These are phyloP conservation scores for Orthosia gothica DNA, from an alignment of 2,888 invertebrate genomes.

Conservation along the genomic window DNA sequence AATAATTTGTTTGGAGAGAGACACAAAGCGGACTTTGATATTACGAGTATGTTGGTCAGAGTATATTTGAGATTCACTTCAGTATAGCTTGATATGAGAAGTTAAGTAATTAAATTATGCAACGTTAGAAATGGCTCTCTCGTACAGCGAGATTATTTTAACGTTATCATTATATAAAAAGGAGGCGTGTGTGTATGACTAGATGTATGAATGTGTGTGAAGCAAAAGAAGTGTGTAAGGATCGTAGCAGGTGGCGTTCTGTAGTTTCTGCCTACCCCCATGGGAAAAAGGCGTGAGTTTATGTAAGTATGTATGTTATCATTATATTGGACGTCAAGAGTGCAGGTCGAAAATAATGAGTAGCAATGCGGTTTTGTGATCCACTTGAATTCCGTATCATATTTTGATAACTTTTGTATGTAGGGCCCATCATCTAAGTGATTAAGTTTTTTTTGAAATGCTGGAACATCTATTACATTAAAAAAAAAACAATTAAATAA, in stretches of 20 bases:
- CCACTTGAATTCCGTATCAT: too few relatives aligned
- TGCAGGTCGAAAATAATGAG: not conserved
- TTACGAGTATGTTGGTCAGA: conserved; percentile 22
- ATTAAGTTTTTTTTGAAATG: too few relatives aligned
- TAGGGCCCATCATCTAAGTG: too few relatives aligned
- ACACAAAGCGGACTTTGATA: conserved; percentile 38
- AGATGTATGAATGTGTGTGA: too few relatives aligned
- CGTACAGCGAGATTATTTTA: not conserved
- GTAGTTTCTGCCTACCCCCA: too few relatives aligned
- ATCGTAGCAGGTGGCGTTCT: too few relatives aligned
- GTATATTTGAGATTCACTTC: conserved; percentile 27
- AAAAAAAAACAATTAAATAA: conserved; percentile 59
- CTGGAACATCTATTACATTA: not conserved
- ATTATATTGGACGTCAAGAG: not conserved
- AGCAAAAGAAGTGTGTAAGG: too few relatives aligned
- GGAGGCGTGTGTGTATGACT: too few relatives aligned
- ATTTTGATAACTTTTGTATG: not conserved
- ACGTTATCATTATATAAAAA: too few relatives aligned
- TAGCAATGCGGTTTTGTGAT: too few relatives aligned
- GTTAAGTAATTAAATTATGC: conserved; percentile 19
- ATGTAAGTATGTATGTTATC: too few relatives aligned
- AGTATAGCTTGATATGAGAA: conserved; percentile 7
- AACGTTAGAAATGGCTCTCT: not conserved
- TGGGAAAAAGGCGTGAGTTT: too few relatives aligned
- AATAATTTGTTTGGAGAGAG: conserved; percentile 42